Percentiles rank a stretch among this genome's conserved stretches.
These are phyloP conservation scores for Artemia sinica DNA, from an alignment of 2,888 invertebrate species.

Conservation along the genomic window DNA sequence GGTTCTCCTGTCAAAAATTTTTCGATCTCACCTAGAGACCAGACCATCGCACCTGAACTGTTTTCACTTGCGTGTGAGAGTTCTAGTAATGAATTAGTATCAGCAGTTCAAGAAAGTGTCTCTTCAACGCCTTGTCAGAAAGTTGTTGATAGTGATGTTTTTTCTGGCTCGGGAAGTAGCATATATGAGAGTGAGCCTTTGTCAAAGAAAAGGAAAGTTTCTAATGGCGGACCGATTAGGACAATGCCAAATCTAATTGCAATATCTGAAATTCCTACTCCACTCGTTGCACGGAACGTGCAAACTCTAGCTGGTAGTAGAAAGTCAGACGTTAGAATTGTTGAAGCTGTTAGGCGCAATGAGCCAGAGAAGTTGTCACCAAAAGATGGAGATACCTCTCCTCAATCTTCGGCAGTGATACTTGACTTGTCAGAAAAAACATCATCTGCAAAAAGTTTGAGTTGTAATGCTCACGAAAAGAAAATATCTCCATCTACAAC, in stretches of 20 bases:
- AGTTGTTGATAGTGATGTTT: background rate
- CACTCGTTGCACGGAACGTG: background rate
- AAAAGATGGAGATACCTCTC: background rate
- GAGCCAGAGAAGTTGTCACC: background rate
- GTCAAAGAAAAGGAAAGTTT: background rate
- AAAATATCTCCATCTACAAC: background rate
- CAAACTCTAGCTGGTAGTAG: conserved; percentile 5
- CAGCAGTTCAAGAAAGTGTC: background rate
- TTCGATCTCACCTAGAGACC: background rate
- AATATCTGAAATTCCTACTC: conserved; percentile 8
- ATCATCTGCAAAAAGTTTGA: background rate
- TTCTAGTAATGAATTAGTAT: background rate
- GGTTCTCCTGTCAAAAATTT: background rate
- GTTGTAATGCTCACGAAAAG: background rate
- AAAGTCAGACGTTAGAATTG: background rate
- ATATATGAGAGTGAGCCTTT: background rate
- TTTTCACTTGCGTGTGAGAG: no score
- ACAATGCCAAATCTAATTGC: conserved; percentile 9
- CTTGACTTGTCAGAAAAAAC: conserved; percentile 2
- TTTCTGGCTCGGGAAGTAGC: no score
- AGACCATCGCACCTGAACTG: background rate
- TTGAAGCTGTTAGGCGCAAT: background rate
- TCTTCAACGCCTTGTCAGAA: no score
- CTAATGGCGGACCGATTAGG: background rate
- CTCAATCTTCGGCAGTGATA: background rate